Conservation (phyloP, 2,888 invertebrate genomes). For the Perizoma flavofasciatum region DNA sequence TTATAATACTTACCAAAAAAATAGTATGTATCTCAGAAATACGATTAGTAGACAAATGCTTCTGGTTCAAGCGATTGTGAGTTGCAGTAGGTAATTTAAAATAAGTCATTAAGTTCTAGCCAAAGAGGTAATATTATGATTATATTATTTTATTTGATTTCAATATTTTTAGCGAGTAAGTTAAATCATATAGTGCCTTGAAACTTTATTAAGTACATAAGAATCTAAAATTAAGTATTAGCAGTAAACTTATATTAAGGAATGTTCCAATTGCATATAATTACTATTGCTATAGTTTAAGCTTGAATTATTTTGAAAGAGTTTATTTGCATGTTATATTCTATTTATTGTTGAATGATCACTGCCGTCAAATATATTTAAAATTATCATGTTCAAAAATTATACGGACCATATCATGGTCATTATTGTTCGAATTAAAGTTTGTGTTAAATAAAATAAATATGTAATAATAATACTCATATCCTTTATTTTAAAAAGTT, state of each 20-base stretch:
- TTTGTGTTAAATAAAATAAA: slow-evolving; percentile 49
- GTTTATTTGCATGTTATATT: slow-evolving; percentile 38
- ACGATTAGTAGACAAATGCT: too few relatives aligned
- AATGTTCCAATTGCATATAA: slow-evolving; percentile 50
- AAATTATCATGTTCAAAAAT: slow-evolving; percentile 38
- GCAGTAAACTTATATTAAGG: slow-evolving; percentile 42
- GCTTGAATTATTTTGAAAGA: slow-evolving; percentile 29
- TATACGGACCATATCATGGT: slow-evolving; percentile 42
- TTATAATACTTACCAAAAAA: too few relatives aligned
- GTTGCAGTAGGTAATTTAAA: slow-evolving; percentile 16
- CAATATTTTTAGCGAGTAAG: slow-evolving; percentile 43
- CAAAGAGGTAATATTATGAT: slow-evolving; percentile 42
- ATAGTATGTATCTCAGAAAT: too few relatives aligned
- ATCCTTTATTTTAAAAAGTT: slow-evolving; percentile 55
- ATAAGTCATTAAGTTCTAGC: slow-evolving; percentile 34
- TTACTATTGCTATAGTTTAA: slow-evolving; percentile 29
- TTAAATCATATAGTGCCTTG: slow-evolving; percentile 52
- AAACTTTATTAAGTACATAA: slow-evolving; percentile 36
- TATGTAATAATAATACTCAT: slow-evolving; percentile 47
- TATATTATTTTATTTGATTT: slow-evolving; percentile 43
- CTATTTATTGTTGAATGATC: slow-evolving; percentile 33
- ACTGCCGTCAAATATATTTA: slow-evolving; percentile 40
- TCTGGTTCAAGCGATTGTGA: too few relatives aligned
- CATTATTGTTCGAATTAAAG: slow-evolving; percentile 47
- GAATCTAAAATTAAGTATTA: slow-evolving; percentile 46